Evolutionary conservation across 2,888 invertebrate genomes (phyloP), one percentile per base, ranked within the genome.

Genomic region (Pseudococcus viburni): DNA sequence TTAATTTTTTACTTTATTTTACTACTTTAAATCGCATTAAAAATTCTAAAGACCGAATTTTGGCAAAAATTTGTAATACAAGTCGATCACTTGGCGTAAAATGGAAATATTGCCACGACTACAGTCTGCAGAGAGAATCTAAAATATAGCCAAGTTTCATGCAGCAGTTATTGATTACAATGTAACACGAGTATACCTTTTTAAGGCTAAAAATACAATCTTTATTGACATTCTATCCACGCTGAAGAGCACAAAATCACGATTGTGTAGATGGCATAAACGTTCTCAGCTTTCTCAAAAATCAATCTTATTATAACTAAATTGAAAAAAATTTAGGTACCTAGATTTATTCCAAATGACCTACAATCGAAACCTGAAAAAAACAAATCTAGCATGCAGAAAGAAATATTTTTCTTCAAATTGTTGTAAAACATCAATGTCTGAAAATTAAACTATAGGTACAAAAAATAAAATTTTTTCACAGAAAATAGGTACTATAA

Each of bases 181-280:
- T 9, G 64, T 59, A 64, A 64, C 22, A 64, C 64, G 64, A 64
- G 64, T 64, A 64, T 22, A 19, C 64, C 22, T 64, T 64, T 64
- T 64, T 12, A 64, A 22, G 64, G 22, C 64, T 64, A 64, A 64
- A 64, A 64, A 64, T 64, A 64, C 22, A 22, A 22, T 64, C 12
- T 6, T n/a, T 15, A 51, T 51, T n/a, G 22, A 11, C 19, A 64
- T 64, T 64, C 22, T 22, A 64, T 64, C 22, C 64, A 64, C 22
- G 1, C 22, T 22, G n/a, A 0, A 4, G n/a, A 55, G n/a, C 22
- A 22, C 22, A 64, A 11, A 64, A 64, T 64, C 64, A 64, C 12
- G 22, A 64, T 9, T 22, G 64, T 22, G 19, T 22, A 19, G 19
- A 64, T 64, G 3, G 9, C 11, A 19, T 11, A 8, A 22, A 19